Evolutionary conservation across 2,888 invertebrate genomes (phyloP).

Genomic region (Aleiodes alternator): DNA sequence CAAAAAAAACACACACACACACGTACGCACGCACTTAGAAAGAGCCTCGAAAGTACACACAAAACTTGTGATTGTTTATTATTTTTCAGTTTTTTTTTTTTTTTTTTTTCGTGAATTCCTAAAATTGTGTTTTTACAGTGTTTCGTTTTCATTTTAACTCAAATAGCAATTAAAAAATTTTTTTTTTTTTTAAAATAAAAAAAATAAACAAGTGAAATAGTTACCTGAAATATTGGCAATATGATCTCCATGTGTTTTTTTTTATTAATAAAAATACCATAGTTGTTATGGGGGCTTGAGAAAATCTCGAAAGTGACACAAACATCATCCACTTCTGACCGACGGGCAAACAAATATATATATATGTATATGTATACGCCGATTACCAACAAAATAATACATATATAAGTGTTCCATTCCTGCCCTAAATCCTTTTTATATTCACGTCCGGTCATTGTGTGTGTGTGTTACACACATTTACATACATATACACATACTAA

Average conservation of each 20-base stretch:
- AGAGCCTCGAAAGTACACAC: not conserved
- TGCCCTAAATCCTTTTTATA: not conserved
- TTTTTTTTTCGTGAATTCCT: not conserved
- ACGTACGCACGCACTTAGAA: no score
- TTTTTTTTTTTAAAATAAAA: not conserved
- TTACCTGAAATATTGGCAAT: not conserved
- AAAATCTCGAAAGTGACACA: not conserved
- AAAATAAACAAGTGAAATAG: not conserved
- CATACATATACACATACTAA: no score
- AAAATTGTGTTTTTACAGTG: not conserved
- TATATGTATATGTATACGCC: no score
- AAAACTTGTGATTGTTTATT: conserved; percentile 23
- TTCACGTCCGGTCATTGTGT: not conserved
- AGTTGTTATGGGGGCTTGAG: no score
- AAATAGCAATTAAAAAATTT: no score
- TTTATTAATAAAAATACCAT: no score
- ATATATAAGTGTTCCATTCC: not conserved
- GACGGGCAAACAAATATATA: not conserved
- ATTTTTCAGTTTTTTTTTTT: conserved; percentile 5
- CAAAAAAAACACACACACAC: not conserved
- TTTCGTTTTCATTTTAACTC: no score
- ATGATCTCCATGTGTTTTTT: not conserved
- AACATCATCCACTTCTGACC: not conserved
- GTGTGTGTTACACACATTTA: not conserved
- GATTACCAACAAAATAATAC: no score